Evolutionary conservation across 2,888 invertebrate genomes (phyloP), one percentile per base, ranked within the genome.

Genomic region (Epirrhoe alternata): DNA sequence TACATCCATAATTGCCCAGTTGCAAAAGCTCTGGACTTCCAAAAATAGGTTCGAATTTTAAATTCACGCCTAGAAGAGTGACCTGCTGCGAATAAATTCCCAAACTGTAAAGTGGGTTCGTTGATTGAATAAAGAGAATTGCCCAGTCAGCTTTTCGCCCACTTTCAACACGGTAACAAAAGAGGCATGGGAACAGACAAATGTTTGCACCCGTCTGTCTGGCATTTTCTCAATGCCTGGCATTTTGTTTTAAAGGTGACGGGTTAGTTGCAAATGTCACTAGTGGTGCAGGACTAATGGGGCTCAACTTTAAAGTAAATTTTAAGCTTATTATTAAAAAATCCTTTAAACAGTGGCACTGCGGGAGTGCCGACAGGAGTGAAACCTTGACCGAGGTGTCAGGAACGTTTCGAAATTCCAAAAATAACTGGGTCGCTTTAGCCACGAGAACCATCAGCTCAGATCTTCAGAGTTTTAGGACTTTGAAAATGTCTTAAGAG

Each of bases 221-320:
- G 83, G 76, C 83, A 81, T 83, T 80, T 80, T 81, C 74, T 77
- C 73, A 73, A 73, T 76, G 76, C 75, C 78, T 81, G 80, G 76
- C 77, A 82, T 82, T 83, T 78, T 64, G 75, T 73, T 73, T 71
- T 61, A 71, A 74, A 74, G 74, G 72, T 74, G 70, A 69, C 67
- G 61, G 64, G 68, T 61, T 67, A 63, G 66, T 62, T 66, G 61
- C 50, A 53, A 57, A 62, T 66, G 66, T 59, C 66, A 62, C 35
- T 47, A 30, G 38, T 50, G 51, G 45, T 59, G 60, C 60, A 42
- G 45, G 45, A 45, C 1, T 52, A 42, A 31, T 52, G 10, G 54
- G 24, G 53, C 47, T 51, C 45, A 47, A 33, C 16, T 42, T 52
- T 33, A 61, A 56, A 45, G 42, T 52, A 33, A 31, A 31, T 31